Percentiles rank a stretch among this genome's conserved stretches.
Conservation (phyloP, 2,888 invertebrate species). For the Sipunculus nudus region DNA sequence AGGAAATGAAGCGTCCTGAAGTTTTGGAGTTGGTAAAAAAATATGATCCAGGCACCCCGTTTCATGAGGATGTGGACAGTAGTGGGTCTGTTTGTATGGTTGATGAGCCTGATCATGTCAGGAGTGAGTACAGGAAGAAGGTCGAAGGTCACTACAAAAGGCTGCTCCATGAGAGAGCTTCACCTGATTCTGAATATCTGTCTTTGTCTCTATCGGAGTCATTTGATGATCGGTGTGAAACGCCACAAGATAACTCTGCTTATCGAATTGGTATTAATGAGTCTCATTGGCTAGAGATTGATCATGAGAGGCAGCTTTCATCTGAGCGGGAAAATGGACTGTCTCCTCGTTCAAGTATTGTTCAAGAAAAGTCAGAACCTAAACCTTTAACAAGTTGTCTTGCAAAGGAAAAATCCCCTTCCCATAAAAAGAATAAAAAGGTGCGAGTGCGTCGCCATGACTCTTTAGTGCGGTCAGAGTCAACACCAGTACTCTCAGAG, state of each 20-base stretch:
- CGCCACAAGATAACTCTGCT: not conserved
- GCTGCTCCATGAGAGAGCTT: conserved; percentile 41
- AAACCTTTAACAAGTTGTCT: not conserved
- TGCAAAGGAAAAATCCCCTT: not conserved
- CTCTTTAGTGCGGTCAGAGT: conserved; percentile 16
- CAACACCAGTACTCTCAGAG: not conserved
- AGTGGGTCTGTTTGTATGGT: too few relatives aligned
- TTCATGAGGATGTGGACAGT: too few relatives aligned
- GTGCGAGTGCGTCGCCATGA: conserved; percentile 27
- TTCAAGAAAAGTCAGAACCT: conserved; percentile 14
- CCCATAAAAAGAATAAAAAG: conserved; percentile 21
- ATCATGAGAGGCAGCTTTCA: conserved; percentile 45
- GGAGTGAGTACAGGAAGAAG: conserved; percentile 39
- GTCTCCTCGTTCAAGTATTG: conserved; percentile 7
- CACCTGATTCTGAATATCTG: conserved; percentile 41
- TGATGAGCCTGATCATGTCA: too few relatives aligned
- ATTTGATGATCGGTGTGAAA: not conserved
- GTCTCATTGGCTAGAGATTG: conserved; percentile 45
- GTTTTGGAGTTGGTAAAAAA: conserved; percentile 22
- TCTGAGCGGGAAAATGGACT: conserved; percentile 37
- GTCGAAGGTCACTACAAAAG: conserved; percentile 46
- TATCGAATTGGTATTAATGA: conserved; percentile 46
- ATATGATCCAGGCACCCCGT: conserved; percentile 13
- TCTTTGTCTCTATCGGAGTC: conserved; percentile 31
- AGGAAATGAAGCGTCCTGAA: conserved; percentile 19